Percentiles rank a stretch among this genome's conserved stretches.
phyloP scores from a whole-genome alignment of 2,797 vertebrate species.

The Etheostoma nigrum region DNA sequence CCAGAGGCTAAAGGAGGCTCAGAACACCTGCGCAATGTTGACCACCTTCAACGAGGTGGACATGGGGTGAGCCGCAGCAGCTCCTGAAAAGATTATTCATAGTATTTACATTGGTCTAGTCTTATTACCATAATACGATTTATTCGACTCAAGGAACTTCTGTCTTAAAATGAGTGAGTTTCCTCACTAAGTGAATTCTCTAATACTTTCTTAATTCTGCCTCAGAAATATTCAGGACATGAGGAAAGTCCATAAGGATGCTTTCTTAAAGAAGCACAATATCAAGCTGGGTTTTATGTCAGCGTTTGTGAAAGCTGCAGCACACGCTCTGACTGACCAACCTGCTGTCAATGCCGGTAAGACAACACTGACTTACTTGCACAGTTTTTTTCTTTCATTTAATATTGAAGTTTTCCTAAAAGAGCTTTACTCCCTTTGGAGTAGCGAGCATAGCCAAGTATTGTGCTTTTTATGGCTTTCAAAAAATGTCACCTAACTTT shows the following conservation, averaged over 20 bases:
- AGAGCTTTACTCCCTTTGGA: background rate
- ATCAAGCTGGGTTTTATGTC: constrained; percentile 97
- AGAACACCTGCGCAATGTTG: constrained; percentile 95
- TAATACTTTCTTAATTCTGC: constrained; percentile 67
- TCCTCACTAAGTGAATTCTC: constrained; percentile 61
- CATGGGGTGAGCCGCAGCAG: constrained; percentile 88
- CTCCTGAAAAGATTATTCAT: background rate
- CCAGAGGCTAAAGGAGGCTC: constrained; percentile 95
- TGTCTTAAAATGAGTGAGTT: background rate
- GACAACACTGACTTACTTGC: constrained; percentile 14
- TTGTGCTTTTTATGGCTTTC: background rate
- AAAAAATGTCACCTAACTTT: background rate
- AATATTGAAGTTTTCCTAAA: background rate
- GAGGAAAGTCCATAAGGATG: constrained; percentile 88
- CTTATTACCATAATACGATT: background rate
- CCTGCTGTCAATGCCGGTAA: constrained; percentile 94
- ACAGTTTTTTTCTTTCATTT: background rate
- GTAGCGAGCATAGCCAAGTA: background rate
- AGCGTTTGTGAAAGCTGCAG: constrained; percentile 94
- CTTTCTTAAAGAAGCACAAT: constrained; percentile 90
- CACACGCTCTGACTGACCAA: constrained; percentile 92
- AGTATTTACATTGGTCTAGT: background rate
- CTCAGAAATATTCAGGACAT: constrained; percentile 92
- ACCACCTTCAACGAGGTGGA: constrained; percentile 97
- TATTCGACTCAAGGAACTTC: background rate